Evolutionary conservation across 1,140 invertebrate genomes (phyloP).

Genomic region (Drosophila repletoides): DNA sequence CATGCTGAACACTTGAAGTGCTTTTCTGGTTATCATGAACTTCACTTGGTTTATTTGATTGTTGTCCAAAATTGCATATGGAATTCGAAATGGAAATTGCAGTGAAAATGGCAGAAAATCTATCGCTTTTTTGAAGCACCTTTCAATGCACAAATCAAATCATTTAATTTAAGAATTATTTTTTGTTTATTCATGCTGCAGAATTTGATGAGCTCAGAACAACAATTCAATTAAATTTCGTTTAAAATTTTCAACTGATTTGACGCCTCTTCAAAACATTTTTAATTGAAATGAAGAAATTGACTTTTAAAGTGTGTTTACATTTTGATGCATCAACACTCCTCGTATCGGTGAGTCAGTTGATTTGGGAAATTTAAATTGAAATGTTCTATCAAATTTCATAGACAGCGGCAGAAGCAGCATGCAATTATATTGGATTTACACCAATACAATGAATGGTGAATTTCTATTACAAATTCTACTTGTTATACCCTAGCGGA

Average conservation of each 20-base stretch:
- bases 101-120: neutral
- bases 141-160: too few relatives aligned
- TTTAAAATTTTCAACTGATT: neutral
- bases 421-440: constrained; percentile 64
- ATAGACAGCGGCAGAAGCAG: too few relatives aligned
- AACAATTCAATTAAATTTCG: constrained; percentile 4
- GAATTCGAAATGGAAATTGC: constrained; percentile 12
- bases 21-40: constrained; percentile 19
- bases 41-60: neutral
- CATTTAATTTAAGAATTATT: too few relatives aligned
- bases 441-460: constrained; percentile 25
- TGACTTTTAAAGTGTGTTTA: constrained; percentile 33
- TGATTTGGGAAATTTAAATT: constrained; percentile 10
- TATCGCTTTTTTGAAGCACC: neutral
- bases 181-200: constrained; percentile 4
- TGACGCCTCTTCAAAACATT: neutral
- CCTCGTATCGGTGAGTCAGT: neutral
- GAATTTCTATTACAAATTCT: too few relatives aligned
- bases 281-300: constrained; percentile 29
- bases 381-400: constrained; percentile 21
- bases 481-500: too few relatives aligned
- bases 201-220: neutral
- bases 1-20: constrained; percentile 30
- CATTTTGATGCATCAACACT: constrained; percentile 1
- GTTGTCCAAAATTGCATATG: neutral